Conservation (phyloP, 2,113 vertebrate genomes). For the Callospermophilus lateralis region DNA sequence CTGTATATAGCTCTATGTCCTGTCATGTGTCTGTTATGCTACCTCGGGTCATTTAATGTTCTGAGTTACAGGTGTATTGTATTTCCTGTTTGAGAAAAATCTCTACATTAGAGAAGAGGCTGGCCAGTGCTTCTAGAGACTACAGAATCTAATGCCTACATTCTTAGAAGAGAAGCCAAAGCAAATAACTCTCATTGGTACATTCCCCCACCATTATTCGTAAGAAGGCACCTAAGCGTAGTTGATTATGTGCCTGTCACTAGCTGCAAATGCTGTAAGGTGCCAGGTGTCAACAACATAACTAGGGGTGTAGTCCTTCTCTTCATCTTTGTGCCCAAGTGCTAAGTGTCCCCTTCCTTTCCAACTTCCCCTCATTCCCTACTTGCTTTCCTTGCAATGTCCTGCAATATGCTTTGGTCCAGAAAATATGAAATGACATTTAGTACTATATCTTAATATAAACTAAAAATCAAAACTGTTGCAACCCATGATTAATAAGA, state of each 20-base stretch:
- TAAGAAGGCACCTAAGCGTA: neutral
- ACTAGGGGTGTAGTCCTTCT: neutral
- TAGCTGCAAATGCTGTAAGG: neutral
- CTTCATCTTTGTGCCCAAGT: fast-evolving
- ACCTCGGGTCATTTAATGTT: neutral
- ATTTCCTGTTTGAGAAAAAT: neutral
- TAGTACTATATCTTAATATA: neutral
- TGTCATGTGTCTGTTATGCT: neutral
- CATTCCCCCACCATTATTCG: neutral
- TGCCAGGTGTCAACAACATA: neutral
- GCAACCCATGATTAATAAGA: neutral
- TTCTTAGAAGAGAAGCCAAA: neutral
- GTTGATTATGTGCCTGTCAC: neutral
- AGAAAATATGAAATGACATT: neutral
- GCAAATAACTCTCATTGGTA: neutral
- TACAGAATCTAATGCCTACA: fast-evolving
- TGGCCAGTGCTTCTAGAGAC: neutral
- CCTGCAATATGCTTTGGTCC: neutral
- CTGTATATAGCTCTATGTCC: no score
- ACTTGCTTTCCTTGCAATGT: neutral
- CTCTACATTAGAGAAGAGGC: neutral
- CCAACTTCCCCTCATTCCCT: neutral
- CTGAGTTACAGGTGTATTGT: neutral
- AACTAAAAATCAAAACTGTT: neutral
- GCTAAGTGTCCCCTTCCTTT: neutral